Evolutionary conservation across 2,888 invertebrate species (phyloP).

Genomic region (Himalopsyche japonica): DNA sequence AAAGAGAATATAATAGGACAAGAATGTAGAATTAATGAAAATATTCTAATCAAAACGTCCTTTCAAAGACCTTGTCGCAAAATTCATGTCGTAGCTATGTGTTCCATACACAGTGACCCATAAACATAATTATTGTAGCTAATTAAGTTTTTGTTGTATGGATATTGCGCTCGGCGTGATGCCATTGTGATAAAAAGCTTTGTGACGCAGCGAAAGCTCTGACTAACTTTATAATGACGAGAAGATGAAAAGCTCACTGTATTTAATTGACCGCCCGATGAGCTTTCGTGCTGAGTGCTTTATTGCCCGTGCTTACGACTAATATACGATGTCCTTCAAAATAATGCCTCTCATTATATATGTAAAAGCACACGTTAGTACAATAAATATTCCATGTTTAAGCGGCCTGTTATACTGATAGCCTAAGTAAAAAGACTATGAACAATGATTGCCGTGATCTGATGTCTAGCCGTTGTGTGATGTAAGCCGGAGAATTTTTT

Average conservation of each 20-base stretch:
- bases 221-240: neutral
- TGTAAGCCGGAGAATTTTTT: too few relatives aligned
- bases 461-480: too few relatives aligned
- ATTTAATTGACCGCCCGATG: neutral
- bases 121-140: neutral
- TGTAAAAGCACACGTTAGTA: too few relatives aligned
- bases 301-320: neutral
- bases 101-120: neutral
- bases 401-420: too few relatives aligned
- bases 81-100: neutral
- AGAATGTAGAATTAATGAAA: too few relatives aligned
- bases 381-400: too few relatives aligned
- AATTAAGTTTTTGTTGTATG: neutral
- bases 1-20: too few relatives aligned
- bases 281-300: neutral
- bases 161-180: neutral
- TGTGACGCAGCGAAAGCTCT: neutral
- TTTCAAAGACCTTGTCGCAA: too few relatives aligned
- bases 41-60: too few relatives aligned
- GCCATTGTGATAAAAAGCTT: neutral
- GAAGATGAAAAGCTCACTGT: neutral
- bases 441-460: too few relatives aligned
- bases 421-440: too few relatives aligned
- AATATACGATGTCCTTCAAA: neutral
- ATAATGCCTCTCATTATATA: too few relatives aligned